These are phyloP conservation scores for Guaruba guarouba DNA, from an alignment of 2,113 vertebrate genomes.

Conservation along the genomic window DNA sequence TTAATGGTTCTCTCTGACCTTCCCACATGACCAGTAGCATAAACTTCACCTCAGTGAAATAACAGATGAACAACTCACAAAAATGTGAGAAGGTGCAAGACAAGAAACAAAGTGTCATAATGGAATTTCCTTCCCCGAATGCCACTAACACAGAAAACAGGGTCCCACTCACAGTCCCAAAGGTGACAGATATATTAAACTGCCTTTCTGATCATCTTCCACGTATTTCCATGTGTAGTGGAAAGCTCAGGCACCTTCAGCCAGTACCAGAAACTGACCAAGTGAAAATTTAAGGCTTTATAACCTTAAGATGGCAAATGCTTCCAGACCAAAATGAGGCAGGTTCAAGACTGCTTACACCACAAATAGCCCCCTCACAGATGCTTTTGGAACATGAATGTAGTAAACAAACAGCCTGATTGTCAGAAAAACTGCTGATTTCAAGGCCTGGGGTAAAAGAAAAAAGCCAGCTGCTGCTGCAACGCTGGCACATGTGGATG, in stretches of 20 bases:
- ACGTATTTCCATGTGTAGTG: neutral
- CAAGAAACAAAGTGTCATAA: neutral
- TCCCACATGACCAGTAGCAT: neutral
- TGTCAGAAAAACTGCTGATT: neutral
- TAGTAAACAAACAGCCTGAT: neutral
- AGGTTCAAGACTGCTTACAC: neutral
- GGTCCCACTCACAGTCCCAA: neutral
- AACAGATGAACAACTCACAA: neutral
- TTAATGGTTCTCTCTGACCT: neutral
- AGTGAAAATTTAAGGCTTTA: neutral
- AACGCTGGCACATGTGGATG: neutral
- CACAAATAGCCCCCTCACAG: neutral
- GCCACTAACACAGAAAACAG: neutral
- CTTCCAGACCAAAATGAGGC: neutral
- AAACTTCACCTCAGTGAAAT: neutral
- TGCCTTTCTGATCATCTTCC: neutral
- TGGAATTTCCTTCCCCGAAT: neutral
- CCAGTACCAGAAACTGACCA: neutral
- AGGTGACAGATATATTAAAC: neutral
- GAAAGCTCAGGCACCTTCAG: neutral
- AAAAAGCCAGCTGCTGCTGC: neutral
- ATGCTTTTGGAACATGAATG: neutral
- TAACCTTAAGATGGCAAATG: neutral
- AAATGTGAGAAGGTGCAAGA: neutral
- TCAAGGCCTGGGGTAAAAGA: neutral